These are phyloP conservation scores for Bambusicola thoracicus DNA, from an alignment of 2,113 vertebrate genomes.

Conservation along the genomic window DNA sequence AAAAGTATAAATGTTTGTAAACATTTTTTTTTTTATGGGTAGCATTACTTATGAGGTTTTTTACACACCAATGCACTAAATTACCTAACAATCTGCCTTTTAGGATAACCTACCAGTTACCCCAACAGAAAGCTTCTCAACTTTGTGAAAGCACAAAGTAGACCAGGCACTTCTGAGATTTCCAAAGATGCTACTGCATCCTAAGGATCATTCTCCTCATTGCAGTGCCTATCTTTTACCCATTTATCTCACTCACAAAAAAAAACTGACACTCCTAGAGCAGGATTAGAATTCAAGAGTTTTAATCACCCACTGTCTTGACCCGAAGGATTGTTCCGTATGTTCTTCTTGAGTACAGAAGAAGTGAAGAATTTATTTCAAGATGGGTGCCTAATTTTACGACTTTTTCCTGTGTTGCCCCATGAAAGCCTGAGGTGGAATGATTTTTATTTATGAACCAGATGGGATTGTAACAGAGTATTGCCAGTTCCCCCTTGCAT, in stretches of 20 bases:
- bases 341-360: neutral
- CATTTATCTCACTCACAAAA: neutral
- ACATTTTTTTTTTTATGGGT: neutral
- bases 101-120: neutral
- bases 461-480: neutral
- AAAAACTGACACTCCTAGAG: neutral
- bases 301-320: neutral
- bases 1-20: neutral
- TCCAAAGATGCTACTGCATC: neutral
- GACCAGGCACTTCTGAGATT: neutral
- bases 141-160: neutral
- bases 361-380: neutral
- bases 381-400: neutral
- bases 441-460: neutral
- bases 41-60: neutral
- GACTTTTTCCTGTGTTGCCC: neutral
- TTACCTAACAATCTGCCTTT: neutral
- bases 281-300: neutral
- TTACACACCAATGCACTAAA: neutral
- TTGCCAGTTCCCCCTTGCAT: constrained; percentile 51
- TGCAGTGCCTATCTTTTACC: neutral
- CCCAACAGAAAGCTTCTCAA: neutral
- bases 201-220: neutral
- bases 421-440: neutral
- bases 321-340: neutral